phyloP scores from a whole-genome alignment of 2,888 invertebrate genomes.

The Conomelus anceps region DNA sequence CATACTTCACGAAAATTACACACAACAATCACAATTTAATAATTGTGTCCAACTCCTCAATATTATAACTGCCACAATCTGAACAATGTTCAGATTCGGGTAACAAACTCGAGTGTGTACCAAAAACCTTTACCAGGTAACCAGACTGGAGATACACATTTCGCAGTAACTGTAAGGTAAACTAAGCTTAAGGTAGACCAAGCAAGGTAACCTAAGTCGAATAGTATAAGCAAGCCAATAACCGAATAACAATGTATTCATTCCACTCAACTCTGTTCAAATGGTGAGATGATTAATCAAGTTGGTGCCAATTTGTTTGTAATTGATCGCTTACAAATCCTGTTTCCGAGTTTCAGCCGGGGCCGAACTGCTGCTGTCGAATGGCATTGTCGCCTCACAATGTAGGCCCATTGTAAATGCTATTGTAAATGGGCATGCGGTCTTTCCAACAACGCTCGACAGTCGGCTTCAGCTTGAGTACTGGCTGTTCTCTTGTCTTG shows the following conservation, averaged over 20 bases:
- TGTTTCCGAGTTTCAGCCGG: background rate
- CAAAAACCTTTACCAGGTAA: too few species aligned
- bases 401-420: background rate
- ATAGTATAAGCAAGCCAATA: background rate
- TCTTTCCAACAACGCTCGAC: background rate
- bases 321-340: background rate
- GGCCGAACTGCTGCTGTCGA: too few species aligned
- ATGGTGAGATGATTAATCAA: background rate
- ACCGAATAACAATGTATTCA: background rate
- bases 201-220: too few species aligned
- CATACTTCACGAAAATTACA: too few species aligned
- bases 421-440: background rate
- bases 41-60: too few species aligned
- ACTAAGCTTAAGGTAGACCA: too few species aligned
- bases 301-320: background rate
- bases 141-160: background rate
- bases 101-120: too few species aligned
- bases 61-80: too few species aligned
- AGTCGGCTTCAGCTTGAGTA: background rate
- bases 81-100: too few species aligned
- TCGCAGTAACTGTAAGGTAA: too few species aligned
- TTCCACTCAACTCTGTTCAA: background rate
- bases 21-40: too few species aligned
- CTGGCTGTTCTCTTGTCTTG: background rate
- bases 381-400: background rate